A percentile compares a stretch with the other conserved stretches of the same genome.
Evolutionary conservation across 2,113 vertebrate species (phyloP).

Genomic region (Hemicordylus capensis): DNA sequence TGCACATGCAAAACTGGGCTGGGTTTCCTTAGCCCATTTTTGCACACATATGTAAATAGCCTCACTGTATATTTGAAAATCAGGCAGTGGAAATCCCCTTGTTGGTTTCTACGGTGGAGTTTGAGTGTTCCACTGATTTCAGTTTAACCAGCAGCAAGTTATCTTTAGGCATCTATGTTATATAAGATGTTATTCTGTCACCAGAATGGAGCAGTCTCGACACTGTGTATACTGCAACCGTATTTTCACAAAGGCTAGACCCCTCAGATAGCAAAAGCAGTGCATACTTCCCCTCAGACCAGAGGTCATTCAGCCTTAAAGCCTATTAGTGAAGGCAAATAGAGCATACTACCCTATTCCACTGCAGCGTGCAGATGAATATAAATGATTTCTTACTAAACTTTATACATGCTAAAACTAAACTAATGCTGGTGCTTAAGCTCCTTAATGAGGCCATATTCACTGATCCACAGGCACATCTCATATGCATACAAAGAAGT

Average conservation of each 20-base stretch:
- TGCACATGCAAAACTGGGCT: too few relatives aligned
- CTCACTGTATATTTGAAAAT: neutral
- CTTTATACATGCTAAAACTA: neutral
- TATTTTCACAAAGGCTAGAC: neutral
- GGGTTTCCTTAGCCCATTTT: too few relatives aligned
- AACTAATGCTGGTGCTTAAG: constrained; percentile 5
- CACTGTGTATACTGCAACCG: too few relatives aligned
- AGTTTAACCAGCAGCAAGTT: neutral
- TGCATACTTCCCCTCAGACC: neutral
- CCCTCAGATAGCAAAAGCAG: neutral
- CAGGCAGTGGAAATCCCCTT: neutral
- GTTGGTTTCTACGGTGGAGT: neutral
- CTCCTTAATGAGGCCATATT: neutral
- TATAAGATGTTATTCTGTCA: neutral
- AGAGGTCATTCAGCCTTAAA: neutral
- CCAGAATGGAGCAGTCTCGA: neutral
- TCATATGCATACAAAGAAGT: neutral
- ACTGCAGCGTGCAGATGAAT: neutral
- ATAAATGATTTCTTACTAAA: neutral
- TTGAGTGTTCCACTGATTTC: neutral
- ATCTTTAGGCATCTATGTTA: neutral
- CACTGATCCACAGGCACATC: neutral
- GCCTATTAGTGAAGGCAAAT: neutral
- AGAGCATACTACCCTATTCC: neutral
- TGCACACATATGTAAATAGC: too few relatives aligned